A percentile compares a stretch with the other conserved stretches of the same genome.
Evolutionary conservation across 2,797 vertebrate species (phyloP).

Genomic region (Pseudopleuronectes americanus): DNA sequence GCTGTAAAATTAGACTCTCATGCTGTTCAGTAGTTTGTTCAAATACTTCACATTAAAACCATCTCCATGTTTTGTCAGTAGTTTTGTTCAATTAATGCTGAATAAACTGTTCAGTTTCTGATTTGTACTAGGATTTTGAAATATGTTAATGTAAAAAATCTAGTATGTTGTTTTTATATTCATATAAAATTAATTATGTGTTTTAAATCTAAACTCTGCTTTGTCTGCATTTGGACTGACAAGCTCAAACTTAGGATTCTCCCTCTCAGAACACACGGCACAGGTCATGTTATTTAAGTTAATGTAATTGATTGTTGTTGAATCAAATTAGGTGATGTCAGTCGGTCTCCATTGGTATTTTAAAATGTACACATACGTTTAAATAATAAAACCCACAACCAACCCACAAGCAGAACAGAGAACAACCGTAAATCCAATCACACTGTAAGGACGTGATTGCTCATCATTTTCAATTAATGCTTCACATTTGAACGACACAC

Average conservation of each 20-base stretch:
- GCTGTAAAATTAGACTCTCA: not conserved
- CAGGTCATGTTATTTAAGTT: slow-evolving; percentile 9
- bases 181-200: too few relatives aligned
- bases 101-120: not conserved
- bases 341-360: not conserved
- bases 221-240: not conserved
- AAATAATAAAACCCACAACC: too few relatives aligned
- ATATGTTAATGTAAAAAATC: not conserved
- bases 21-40: not conserved
- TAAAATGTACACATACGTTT: not conserved
- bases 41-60: too few relatives aligned
- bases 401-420: too few relatives aligned
- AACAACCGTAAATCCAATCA: not conserved
- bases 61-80: too few relatives aligned
- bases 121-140: not conserved
- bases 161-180: not conserved
- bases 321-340: not conserved
- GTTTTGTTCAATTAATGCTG: not conserved
- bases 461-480: not conserved
- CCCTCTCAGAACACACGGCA: not conserved
- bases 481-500: not conserved
- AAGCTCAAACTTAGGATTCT: not conserved
- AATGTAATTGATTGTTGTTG: not conserved
- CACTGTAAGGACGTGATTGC: not conserved
- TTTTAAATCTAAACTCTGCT: too few relatives aligned